These are phyloP conservation scores for Cyclophora punctaria DNA, from an alignment of 2,888 invertebrate species.

Conservation along the genomic window DNA sequence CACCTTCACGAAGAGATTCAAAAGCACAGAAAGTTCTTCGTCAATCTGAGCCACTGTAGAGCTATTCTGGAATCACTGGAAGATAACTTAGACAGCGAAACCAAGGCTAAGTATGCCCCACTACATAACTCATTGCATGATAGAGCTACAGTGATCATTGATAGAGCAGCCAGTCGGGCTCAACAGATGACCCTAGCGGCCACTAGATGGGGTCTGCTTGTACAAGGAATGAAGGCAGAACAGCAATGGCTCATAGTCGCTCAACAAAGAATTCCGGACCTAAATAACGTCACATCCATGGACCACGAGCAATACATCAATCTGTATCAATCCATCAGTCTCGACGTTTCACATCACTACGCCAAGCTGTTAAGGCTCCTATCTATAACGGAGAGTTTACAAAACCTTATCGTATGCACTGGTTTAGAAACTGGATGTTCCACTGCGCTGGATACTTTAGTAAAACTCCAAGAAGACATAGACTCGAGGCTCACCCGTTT, in stretches of 20 bases:
- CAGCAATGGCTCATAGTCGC: constrained; percentile 88
- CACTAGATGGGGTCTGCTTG: constrained; percentile 86
- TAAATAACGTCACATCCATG: constrained; percentile 85
- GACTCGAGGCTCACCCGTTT: constrained; percentile 82
- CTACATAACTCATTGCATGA: constrained; percentile 86
- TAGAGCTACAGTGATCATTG: constrained; percentile 83
- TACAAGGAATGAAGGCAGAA: constrained; percentile 89
- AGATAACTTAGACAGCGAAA: constrained; percentile 87
- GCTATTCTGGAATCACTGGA: constrained; percentile 90
- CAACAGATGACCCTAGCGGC: constrained; percentile 90
- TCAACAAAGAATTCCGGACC: constrained; percentile 87
- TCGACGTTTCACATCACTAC: constrained; percentile 87
- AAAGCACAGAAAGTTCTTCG: constrained; percentile 91
- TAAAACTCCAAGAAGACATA: constrained; percentile 84
- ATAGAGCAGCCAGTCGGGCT: constrained; percentile 86
- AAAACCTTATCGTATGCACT: constrained; percentile 83
- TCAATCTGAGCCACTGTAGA: constrained; percentile 89
- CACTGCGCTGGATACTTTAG: constrained; percentile 81
- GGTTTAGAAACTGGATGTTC: constrained; percentile 84
- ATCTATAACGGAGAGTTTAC: constrained; percentile 81
- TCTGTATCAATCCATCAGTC: constrained; percentile 84
- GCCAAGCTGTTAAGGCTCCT: constrained; percentile 84
- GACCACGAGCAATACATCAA: constrained; percentile 91
- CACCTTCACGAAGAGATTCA: constrained; percentile 93
- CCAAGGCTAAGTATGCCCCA: constrained; percentile 81